Evolutionary conservation across 2,888 invertebrate genomes (phyloP), one percentile per base, ranked within the genome.

Genomic region (Syrphus vitripennis): DNA sequence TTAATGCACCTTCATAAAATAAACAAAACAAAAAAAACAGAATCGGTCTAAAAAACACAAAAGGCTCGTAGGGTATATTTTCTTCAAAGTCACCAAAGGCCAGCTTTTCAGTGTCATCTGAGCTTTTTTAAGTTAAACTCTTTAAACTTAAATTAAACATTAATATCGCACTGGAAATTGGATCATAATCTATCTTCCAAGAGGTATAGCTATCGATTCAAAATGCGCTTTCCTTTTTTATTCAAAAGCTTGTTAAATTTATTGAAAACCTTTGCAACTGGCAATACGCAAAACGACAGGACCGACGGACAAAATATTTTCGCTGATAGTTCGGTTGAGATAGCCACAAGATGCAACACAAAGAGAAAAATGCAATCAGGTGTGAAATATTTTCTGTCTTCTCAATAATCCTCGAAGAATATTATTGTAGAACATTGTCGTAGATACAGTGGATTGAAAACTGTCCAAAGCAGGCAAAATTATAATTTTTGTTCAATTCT

Each of bases 341-440:
- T 86, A 82, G 82, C 77, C 69, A 65, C 69, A 82, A 82, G 81
- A 77, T 74, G 86, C 31, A 61, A 42, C 50, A 69, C 86, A 37
- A 61, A 57, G 77, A 74, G 72, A 69, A 86, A 53, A 86, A 53
- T 82, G 82, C 82, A 86, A 82, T 86, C 86, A 82, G 77, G 82
- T 86, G 82, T 86, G 82, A 82, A 86, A 78, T 82, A 67, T 67
- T 71, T 74, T 55, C 45, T 48, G 50, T 50, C 50, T 3, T 65
- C 16, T 10, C 40, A 10, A 24, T 70, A 50, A 45, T 74, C 53
- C 21, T 69, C 34, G 45, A 10, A n/a, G n/a, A n/a, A n/a, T 45
- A 45, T 45, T 45, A 16, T 19, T 45, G 19, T 45, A 69, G 57
- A 45, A 57, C 77, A 77, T 10, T 72, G 63, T 59, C 59, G 31